These are phyloP conservation scores for Mus minutoides DNA, from an alignment of 2,797 vertebrate genomes.

Conservation along the genomic window DNA sequence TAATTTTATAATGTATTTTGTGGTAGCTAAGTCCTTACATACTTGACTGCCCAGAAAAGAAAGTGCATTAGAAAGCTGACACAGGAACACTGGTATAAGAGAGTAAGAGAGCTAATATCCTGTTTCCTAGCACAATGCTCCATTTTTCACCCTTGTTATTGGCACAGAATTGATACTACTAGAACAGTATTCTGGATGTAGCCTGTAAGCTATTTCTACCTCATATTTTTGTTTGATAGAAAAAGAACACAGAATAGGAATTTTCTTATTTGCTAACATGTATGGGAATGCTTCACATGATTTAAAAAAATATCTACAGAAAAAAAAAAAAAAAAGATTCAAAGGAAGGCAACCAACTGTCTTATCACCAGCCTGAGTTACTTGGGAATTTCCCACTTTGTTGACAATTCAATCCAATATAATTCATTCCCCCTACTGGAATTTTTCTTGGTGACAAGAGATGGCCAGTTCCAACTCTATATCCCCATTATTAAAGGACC, in stretches of 20 bases:
- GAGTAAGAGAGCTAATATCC: not conserved
- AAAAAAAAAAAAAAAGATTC: not conserved
- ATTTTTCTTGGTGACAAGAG: not conserved
- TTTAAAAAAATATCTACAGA: not conserved
- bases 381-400: no score
- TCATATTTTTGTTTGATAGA: slow-evolving; percentile 36
- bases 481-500: not conserved
- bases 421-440: not conserved
- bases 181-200: not conserved
- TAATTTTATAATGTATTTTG: not conserved
- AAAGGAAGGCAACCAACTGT: not conserved
- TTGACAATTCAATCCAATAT: not conserved
- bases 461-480: not conserved
- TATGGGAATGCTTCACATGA: slow-evolving; percentile 32
- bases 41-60: not conserved
- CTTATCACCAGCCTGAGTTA: not conserved
- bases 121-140: not conserved
- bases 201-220: slow-evolving; percentile 7
- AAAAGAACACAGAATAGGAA: slow-evolving; percentile 49
- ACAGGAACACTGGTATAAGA: not conserved
- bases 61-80: not conserved
- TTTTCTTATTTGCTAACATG: slow-evolving; percentile 60
- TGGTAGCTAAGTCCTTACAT: not conserved
- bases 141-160: not conserved
- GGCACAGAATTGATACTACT: not conserved